phyloP scores from a whole-genome alignment of 2,113 vertebrate genomes.

The Dermatemys mawii region DNA sequence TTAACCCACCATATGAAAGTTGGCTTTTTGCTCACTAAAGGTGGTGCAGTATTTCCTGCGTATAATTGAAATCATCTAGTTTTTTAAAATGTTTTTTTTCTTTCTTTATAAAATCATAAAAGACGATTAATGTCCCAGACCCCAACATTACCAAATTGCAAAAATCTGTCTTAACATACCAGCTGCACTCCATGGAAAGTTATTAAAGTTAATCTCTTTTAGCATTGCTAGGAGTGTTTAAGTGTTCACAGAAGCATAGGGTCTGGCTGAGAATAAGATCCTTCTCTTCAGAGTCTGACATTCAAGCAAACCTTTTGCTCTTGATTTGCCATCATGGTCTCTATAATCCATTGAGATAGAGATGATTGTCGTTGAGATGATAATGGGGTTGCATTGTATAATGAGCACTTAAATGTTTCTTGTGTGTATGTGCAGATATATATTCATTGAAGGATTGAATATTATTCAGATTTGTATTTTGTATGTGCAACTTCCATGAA shows the following conservation, averaged over 20 bases:
- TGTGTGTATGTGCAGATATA: not conserved
- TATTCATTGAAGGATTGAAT: fast-evolving
- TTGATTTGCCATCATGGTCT: not conserved
- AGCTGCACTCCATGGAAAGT: not conserved
- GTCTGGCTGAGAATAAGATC: not conserved
- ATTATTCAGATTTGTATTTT: not conserved
- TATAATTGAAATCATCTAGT: not conserved
- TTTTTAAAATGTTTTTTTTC: not conserved
- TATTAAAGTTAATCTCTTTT: not conserved
- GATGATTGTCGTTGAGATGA: not conserved
- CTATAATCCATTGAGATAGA: not conserved
- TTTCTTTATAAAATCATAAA: not conserved
- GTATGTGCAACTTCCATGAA: not conserved
- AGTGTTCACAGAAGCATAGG: not conserved
- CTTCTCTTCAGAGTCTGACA: not conserved
- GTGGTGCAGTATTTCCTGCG: slow-evolving; percentile 53
- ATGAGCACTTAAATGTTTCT: not conserved
- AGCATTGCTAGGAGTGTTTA: fast-evolving
- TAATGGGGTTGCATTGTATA: not conserved
- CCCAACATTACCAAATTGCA: not conserved
- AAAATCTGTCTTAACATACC: not conserved
- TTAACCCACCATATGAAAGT: not conserved
- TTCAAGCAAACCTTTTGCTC: not conserved
- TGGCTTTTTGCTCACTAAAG: slow-evolving; percentile 22
- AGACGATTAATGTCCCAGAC: not conserved